A percentile compares a stretch with the other conserved stretches of the same genome.
Conservation (phyloP, 2,888 invertebrate genomes). For the Philopedon plagiatum region DNA sequence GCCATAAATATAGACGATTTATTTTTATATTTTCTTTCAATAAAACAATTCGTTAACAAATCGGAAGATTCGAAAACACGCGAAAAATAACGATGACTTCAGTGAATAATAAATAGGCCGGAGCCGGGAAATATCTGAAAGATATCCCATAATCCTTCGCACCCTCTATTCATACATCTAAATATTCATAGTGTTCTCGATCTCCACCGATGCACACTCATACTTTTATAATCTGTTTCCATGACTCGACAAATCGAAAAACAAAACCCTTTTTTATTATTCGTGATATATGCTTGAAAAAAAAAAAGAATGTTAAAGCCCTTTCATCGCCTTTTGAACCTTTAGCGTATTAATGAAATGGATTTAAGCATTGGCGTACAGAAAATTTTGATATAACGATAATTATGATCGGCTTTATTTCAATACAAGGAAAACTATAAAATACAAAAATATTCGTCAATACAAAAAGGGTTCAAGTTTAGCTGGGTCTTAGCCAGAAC, state of each 20-base stretch:
- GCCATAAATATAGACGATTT: no score
- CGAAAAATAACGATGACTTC: conserved; percentile 34
- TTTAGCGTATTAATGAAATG: neutral
- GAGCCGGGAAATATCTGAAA: conserved; percentile 3
- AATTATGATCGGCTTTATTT: no score
- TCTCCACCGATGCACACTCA: conserved; percentile 40
- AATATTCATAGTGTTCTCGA: conserved; percentile 34
- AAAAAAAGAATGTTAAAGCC: conserved; percentile 27
- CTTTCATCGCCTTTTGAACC: conserved; percentile 38
- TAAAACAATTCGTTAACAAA: neutral
- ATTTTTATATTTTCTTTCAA: neutral
- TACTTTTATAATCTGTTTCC: conserved; percentile 50
- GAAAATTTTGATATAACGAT: no score
- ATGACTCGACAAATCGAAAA: conserved; percentile 54
- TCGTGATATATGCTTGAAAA: conserved; percentile 21
- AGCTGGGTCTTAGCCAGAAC: no score
- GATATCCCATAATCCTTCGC: conserved; percentile 30
- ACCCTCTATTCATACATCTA: conserved; percentile 33
- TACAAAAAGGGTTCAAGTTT: no score
- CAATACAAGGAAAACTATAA: no score
- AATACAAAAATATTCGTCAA: no score
- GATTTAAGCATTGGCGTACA: conserved; percentile 8
- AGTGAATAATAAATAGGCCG: conserved; percentile 30
- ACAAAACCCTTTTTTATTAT: conserved; percentile 48
- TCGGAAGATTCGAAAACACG: neutral